Percentiles rank a stretch among this genome's conserved stretches.
These are phyloP conservation scores for Matsumyia berberina DNA, from an alignment of 2,888 invertebrate species.

Conservation along the genomic window DNA sequence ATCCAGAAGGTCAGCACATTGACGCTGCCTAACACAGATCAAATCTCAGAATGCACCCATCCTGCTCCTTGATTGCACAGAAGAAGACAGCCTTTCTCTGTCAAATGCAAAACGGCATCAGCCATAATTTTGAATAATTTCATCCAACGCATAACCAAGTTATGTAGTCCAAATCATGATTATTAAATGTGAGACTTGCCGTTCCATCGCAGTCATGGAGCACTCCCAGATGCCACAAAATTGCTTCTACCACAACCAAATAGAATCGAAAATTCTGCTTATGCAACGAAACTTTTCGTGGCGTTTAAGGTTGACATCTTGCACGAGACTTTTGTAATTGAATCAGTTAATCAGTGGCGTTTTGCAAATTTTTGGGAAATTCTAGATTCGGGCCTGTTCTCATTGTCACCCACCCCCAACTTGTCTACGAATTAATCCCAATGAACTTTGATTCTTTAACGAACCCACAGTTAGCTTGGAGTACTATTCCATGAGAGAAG, in stretches of 20 bases:
- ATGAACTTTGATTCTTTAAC: constrained; percentile 75
- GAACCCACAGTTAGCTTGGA: constrained; percentile 32
- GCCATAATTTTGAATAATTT: not conserved
- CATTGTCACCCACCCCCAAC: constrained; percentile 16
- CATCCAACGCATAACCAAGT: not conserved
- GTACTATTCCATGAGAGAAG: constrained; percentile 15
- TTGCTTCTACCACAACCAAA: not conserved
- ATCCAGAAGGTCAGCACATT: too few species aligned
- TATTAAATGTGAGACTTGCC: constrained; percentile 16
- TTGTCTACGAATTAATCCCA: constrained; percentile 72
- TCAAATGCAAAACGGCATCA: not conserved
- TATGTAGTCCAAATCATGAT: constrained; percentile 13
- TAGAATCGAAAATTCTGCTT: constrained; percentile 12
- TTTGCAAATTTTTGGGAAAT: constrained; percentile 35
- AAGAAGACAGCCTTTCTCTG: too few species aligned
- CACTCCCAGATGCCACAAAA: constrained; percentile 10
- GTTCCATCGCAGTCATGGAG: constrained; percentile 2
- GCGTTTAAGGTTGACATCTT: not conserved
- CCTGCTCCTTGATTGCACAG: too few species aligned
- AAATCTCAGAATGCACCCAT: too few species aligned
- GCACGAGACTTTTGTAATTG: constrained; percentile 40
- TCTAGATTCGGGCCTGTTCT: constrained; percentile 1
- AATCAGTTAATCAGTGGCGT: constrained; percentile 63
- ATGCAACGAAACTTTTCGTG: not conserved
- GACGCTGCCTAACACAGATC: too few species aligned